Evolutionary conservation across 2,888 invertebrate genomes (phyloP), one percentile per base, ranked within the genome.

Genomic region (Carabus problematicus): DNA sequence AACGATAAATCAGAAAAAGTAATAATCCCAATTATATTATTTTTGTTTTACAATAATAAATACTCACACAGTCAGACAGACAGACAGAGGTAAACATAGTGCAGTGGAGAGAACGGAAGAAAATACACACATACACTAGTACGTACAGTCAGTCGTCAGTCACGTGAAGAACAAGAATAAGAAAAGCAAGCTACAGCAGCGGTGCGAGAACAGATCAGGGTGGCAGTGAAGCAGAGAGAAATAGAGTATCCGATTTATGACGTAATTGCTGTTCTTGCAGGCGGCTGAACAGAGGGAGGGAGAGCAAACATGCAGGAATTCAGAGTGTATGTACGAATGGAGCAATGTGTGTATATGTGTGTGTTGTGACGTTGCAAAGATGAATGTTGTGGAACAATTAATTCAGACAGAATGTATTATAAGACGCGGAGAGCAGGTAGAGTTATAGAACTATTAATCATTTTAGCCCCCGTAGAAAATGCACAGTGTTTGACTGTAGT

Each of bases 311-410:
- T 29, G 2, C 29, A 29, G 29, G 29, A 29, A 29, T 29, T 6
- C 29, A 29, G 6, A 29, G 29, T 29, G 29, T 55, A 19, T n/a
- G n/a, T n/a, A n/a, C n/a, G n/a, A n/a, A n/a, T n/a, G n/a, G n/a
- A n/a, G n/a, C n/a, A 29, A 19, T 55, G 41, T 61, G 47, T 45
- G 11, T 47, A 47, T 61, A 12, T 60, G 60, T 43, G 60, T 47
- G 42, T 67, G 67, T 67, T 67, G 42, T 67, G 67, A 67, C 67
- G 67, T 59, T 12, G 29, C 18, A 56, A 60, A 79, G 78, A 79
- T 77, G 77, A 77, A 79, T 76, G 76, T 75, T 74, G 75, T 73
- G 73, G 76, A 76, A 79, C 79, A 79, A 79, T 79, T 79, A 79
- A 79, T 79, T 78, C 75, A 76, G 73, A 77, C 77, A 74, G 78